These are phyloP conservation scores for Psittacula derbiana DNA, from an alignment of 2,797 vertebrate genomes.

Conservation along the genomic window DNA sequence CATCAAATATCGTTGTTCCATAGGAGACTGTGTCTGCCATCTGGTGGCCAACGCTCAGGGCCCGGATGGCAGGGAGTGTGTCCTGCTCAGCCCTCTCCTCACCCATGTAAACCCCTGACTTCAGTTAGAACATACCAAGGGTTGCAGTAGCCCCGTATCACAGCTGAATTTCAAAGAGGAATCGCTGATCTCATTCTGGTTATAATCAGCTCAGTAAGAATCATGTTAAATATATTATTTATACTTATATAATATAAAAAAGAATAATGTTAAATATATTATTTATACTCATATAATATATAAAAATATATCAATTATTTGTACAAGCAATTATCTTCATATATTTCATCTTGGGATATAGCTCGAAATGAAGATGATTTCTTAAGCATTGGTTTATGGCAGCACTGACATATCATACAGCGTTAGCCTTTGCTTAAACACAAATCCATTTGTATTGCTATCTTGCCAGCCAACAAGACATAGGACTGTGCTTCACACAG, in stretches of 20 bases:
- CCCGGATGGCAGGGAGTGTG: accelerated
- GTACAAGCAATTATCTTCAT: not conserved
- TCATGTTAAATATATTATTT: not conserved
- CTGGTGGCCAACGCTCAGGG: not conserved
- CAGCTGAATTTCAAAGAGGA: not conserved
- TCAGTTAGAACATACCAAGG: not conserved
- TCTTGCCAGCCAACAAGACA: not conserved
- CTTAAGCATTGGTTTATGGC: not conserved
- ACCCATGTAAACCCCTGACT: not conserved
- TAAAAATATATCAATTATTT: not conserved
- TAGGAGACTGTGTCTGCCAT: not conserved
- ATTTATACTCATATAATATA: not conserved
- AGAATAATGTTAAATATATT: not conserved
- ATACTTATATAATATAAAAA: not conserved
- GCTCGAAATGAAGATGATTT: not conserved
- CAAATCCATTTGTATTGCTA: not conserved
- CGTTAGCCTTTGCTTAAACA: not conserved
- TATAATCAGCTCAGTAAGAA: not conserved
- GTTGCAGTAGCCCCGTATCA: not conserved
- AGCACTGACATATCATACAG: not conserved
- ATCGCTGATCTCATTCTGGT: not conserved
- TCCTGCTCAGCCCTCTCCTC: too few relatives aligned
- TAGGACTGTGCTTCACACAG: not conserved
- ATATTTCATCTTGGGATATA: not conserved
- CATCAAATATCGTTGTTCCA: not conserved